A percentile compares a stretch with the other conserved stretches of the same genome.
These are phyloP conservation scores for Takifugu rubripes DNA, from an alignment of 2,797 vertebrate species.

Conservation along the genomic window DNA sequence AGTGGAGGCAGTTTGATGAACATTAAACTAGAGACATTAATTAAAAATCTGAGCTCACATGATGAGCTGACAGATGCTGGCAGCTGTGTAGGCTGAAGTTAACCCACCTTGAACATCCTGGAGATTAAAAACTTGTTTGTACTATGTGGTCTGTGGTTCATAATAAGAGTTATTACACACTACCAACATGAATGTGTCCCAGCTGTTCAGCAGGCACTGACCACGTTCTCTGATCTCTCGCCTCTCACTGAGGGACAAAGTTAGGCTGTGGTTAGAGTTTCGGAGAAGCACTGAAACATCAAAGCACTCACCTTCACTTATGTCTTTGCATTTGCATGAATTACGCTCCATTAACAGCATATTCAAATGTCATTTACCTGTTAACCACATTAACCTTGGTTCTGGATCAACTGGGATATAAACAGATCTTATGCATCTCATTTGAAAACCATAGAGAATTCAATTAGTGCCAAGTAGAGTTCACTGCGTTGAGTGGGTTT, in stretches of 20 bases:
- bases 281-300: too few relatives aligned
- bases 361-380: neutral
- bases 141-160: slow-evolving; percentile 19
- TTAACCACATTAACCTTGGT: too few relatives aligned
- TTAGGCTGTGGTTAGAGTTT: too few relatives aligned
- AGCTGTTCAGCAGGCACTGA: too few relatives aligned
- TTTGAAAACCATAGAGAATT: slow-evolving; percentile 7
- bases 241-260: too few relatives aligned
- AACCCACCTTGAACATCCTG: slow-evolving; percentile 38
- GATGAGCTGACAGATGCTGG: slow-evolving; percentile 21
- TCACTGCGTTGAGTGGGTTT: slow-evolving; percentile 29
- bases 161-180: slow-evolving; percentile 38
- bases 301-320: neutral
- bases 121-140: slow-evolving; percentile 45
- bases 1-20: slow-evolving; percentile 6
- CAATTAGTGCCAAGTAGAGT: slow-evolving; percentile 26
- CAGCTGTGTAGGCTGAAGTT: slow-evolving; percentile 27
- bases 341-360: too few relatives aligned
- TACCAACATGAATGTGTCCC: neutral
- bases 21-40: slow-evolving; percentile 38
- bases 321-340: neutral
- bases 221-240: too few relatives aligned
- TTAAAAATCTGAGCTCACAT: slow-evolving; percentile 37
- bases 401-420: neutral
- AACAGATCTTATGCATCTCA: slow-evolving; percentile 8